A percentile compares a stretch with the other conserved stretches of the same genome.
Conservation (phyloP, 1,140 invertebrate genomes). For the Lepidotrigona ventralis region DNA sequence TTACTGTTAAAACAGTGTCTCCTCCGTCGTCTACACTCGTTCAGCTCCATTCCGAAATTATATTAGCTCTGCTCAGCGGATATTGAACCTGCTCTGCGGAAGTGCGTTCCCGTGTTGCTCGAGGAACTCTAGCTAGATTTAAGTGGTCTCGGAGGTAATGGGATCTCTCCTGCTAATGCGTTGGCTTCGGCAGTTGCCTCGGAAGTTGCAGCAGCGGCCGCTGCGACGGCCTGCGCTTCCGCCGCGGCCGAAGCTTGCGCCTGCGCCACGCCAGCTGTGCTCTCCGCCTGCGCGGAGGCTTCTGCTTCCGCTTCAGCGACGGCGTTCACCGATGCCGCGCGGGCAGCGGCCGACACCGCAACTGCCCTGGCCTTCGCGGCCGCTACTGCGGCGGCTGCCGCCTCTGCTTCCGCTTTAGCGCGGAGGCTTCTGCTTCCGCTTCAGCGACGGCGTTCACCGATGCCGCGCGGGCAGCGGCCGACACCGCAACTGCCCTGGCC, state of each 20-base stretch:
- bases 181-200: background rate
- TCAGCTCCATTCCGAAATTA: background rate
- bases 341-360: background rate
- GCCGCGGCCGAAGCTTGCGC: background rate
- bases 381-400: background rate
- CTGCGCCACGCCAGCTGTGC: slow-evolving; percentile 10
- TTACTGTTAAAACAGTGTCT: background rate
- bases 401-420: background rate
- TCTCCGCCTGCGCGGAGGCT: background rate
- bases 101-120: background rate
- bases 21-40: background rate
- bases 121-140: background rate
- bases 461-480: background rate
- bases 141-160: background rate
- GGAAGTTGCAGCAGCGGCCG: background rate
- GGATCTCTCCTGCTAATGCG: background rate
- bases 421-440: slow-evolving; percentile 18
- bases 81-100: background rate
- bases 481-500: background rate
- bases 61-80: background rate
- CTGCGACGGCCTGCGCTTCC: slow-evolving; percentile 3
- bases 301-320: slow-evolving; percentile 4
- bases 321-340: background rate
- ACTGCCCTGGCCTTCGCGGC: background rate
- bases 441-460: slow-evolving; percentile 1